A percentile compares a stretch with the other conserved stretches of the same genome.
phyloP scores from a whole-genome alignment of 2,888 invertebrate genomes.

The Eristalis arbustorum region DNA sequence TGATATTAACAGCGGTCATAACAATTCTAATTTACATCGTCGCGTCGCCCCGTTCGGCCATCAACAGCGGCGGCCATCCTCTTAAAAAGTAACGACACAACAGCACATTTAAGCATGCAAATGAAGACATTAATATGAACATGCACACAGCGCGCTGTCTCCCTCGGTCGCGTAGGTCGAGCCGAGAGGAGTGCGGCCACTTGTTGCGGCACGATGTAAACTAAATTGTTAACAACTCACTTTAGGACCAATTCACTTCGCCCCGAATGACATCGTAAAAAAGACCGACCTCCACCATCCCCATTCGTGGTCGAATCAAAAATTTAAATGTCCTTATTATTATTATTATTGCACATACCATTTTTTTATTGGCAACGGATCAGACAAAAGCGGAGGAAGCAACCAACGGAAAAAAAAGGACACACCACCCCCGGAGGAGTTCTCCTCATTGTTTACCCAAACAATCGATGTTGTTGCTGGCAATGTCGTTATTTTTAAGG shows the following conservation, averaged over 20 bases:
- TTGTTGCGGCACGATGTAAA: constrained; percentile 58
- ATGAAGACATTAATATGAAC: constrained; percentile 66
- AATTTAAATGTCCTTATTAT: constrained; percentile 52
- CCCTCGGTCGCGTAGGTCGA: too few relatives aligned
- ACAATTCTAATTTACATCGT: constrained; percentile 42
- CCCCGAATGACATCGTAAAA: constrained; percentile 60
- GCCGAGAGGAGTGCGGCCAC: background rate
- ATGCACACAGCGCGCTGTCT: background rate
- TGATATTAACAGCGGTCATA: constrained; percentile 54
- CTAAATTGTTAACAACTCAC: constrained; percentile 68
- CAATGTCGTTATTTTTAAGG: constrained; percentile 65
- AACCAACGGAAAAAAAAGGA: background rate
- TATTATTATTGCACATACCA: constrained; percentile 51
- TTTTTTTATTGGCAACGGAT: constrained; percentile 47
- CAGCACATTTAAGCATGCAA: constrained; percentile 60
- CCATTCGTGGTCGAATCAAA: constrained; percentile 52
- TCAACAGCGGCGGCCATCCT: constrained; percentile 10
- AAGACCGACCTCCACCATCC: background rate
- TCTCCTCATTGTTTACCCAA: constrained; percentile 51
- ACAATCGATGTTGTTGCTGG: constrained; percentile 50
- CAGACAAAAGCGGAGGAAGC: constrained; percentile 13
- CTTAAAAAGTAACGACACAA: constrained; percentile 31
- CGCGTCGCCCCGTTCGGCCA: constrained; percentile 1
- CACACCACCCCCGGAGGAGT: background rate
- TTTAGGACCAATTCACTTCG: constrained; percentile 62